Percentiles rank a stretch among this genome's conserved stretches.
Evolutionary conservation across 2,113 vertebrate species (phyloP).

Genomic region (Cryptotis parvus): DNA sequence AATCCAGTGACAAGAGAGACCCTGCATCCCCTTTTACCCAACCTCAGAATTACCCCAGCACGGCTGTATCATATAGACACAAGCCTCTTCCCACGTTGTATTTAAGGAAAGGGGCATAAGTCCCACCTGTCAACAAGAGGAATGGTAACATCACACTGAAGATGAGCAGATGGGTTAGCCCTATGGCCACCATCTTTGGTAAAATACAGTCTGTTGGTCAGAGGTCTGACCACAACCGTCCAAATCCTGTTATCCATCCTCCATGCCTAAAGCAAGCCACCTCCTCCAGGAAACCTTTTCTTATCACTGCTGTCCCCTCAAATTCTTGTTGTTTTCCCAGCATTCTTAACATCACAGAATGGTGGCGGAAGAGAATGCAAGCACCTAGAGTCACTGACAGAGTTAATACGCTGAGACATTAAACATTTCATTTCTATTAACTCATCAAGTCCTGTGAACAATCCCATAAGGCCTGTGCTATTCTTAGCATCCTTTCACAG

Average conservation of each 20-base stretch:
- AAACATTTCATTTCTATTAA: background rate
- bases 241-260: background rate
- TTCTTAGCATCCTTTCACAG: constrained; percentile 1
- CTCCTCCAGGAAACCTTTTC: constrained; percentile 31
- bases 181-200: background rate
- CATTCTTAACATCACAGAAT: constrained; percentile 4
- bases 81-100: background rate
- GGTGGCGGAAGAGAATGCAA: background rate
- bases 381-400: background rate
- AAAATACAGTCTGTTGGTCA: background rate
- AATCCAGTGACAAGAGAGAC: background rate
- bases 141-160: background rate
- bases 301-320: background rate
- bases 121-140: background rate
- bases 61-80: background rate
- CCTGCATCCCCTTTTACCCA: background rate
- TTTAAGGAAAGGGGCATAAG: background rate
- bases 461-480: background rate
- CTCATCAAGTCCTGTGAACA: background rate
- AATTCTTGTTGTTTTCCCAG: background rate
- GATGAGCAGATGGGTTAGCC: background rate
- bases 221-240: background rate
- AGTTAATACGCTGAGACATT: background rate
- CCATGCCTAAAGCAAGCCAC: background rate
- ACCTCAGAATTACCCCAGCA: background rate